Conservation (phyloP, 2,113 vertebrate species). For the Aspiorhynchus laticeps region DNA sequence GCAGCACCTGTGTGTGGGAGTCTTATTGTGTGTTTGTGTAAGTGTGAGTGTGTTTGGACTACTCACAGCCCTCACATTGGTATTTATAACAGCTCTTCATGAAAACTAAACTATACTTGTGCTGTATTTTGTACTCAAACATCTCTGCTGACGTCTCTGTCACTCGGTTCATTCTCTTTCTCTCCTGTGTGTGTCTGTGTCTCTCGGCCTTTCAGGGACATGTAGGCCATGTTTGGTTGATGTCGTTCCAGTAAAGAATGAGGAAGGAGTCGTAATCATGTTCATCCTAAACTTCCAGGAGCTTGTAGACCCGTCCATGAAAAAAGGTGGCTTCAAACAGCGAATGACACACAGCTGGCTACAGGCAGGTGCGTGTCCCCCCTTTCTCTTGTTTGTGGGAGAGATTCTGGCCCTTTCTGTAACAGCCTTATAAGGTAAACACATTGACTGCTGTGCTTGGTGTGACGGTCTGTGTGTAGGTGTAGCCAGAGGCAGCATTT, state of each 20-base stretch:
- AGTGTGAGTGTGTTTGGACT: slow-evolving; percentile 25
- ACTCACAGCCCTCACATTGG: slow-evolving; percentile 1
- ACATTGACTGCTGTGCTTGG: neutral
- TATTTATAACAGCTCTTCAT: slow-evolving; percentile 2
- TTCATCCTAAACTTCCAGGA: slow-evolving; percentile 99
- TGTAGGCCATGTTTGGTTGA: slow-evolving; percentile 93
- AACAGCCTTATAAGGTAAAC: neutral
- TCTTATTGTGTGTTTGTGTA: slow-evolving; percentile 14
- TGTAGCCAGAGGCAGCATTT: neutral
- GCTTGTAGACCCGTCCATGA: slow-evolving; percentile 72
- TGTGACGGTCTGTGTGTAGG: neutral
- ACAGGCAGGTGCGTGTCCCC: slow-evolving; percentile 72
- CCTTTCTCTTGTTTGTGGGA: slow-evolving; percentile 3
- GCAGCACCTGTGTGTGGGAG: slow-evolving; percentile 34
- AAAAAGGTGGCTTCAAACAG: slow-evolving; percentile 81
- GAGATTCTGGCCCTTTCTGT: slow-evolving; percentile 14
- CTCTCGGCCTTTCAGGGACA: slow-evolving; percentile 74
- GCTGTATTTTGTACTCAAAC: slow-evolving; percentile 15
- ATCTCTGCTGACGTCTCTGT: neutral
- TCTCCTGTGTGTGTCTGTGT: neutral
- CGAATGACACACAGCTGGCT: slow-evolving; percentile 83
- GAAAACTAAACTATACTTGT: neutral
- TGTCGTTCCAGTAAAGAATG: slow-evolving; percentile 93
- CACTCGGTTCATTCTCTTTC: neutral
- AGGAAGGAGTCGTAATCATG: slow-evolving; percentile 93